Conservation (phyloP, 1,140 invertebrate genomes). For the Monomorium pharaonis region DNA sequence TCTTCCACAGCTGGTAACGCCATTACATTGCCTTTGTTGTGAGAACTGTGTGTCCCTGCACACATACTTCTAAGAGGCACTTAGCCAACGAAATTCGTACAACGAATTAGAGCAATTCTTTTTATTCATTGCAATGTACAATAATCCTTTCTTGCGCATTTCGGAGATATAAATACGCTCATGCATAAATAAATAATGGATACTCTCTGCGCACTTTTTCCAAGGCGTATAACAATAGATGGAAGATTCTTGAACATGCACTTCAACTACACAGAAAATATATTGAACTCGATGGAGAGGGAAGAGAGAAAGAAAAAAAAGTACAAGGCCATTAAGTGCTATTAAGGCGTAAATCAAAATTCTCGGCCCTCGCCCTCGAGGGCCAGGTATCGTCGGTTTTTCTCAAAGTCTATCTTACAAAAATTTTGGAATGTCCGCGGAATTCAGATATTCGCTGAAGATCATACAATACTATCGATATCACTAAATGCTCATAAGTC, state of each 20-base stretch:
- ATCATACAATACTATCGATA: constrained; percentile 52
- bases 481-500: constrained; percentile 66
- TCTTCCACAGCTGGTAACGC: neutral
- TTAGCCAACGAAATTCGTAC: neutral
- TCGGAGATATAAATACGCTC: constrained; percentile 42
- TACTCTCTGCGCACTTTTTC: constrained; percentile 36
- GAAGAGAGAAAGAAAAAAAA: neutral
- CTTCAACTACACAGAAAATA: neutral
- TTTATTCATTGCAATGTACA: constrained; percentile 52
- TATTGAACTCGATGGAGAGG: neutral
- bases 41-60: neutral
- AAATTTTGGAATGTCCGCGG: constrained; percentile 64
- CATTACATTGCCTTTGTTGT: neutral
- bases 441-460: constrained; percentile 39
- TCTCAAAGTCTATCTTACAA: constrained; percentile 38
- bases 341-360: constrained; percentile 35
- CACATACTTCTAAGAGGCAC: neutral
- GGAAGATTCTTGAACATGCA: constrained; percentile 31
- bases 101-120: neutral
- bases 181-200: constrained; percentile 61
- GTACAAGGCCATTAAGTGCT: constrained; percentile 11
- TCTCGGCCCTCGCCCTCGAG: neutral
- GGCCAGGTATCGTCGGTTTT: neutral
- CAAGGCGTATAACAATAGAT: constrained; percentile 1
- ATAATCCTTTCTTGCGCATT: constrained; percentile 48